Percentiles rank a stretch among this genome's conserved stretches.
These are phyloP conservation scores for Nemotelus nigrinus DNA, from an alignment of 2,888 invertebrate genomes.

Conservation along the genomic window DNA sequence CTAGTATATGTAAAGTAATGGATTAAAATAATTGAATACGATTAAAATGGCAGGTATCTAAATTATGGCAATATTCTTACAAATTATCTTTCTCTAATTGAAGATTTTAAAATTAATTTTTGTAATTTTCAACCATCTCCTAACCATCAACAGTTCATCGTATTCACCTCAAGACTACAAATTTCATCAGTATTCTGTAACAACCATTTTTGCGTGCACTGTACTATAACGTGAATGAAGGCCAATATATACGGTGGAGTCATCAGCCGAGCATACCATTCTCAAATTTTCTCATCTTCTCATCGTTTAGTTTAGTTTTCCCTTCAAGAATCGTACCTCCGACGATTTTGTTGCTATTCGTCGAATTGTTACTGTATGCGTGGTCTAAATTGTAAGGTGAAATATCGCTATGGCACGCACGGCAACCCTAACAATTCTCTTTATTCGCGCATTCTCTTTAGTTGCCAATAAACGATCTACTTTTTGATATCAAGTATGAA, in stretches of 20 bases:
- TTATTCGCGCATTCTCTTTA: slow-evolving; percentile 18
- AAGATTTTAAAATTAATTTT: too few species aligned
- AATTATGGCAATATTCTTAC: too few species aligned
- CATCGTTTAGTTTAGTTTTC: not conserved
- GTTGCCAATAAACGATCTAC: slow-evolving; percentile 9
- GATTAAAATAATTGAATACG: not conserved
- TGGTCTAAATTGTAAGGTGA: not conserved
- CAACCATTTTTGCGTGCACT: slow-evolving; percentile 29
- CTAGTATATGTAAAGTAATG: too few species aligned
- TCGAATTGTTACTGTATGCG: slow-evolving; percentile 23
- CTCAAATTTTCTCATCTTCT: slow-evolving; percentile 9
- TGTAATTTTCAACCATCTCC: too few species aligned
- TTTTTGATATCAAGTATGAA: not conserved
- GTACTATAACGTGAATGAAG: slow-evolving; percentile 34
- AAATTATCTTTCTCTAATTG: too few species aligned
- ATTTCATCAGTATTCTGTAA: slow-evolving; percentile 1
- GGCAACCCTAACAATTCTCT: slow-evolving; percentile 2
- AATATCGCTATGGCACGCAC: too few species aligned
- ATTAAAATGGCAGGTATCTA: too few species aligned
- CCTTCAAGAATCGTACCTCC: slow-evolving; percentile 16
- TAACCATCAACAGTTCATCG: too few species aligned
- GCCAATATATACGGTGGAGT: not conserved
- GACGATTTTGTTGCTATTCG: not conserved
- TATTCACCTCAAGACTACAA: too few species aligned
- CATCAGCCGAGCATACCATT: not conserved